Conservation (phyloP, 2,113 vertebrate genomes). For the Coryphaenoides rupestris region DNA sequence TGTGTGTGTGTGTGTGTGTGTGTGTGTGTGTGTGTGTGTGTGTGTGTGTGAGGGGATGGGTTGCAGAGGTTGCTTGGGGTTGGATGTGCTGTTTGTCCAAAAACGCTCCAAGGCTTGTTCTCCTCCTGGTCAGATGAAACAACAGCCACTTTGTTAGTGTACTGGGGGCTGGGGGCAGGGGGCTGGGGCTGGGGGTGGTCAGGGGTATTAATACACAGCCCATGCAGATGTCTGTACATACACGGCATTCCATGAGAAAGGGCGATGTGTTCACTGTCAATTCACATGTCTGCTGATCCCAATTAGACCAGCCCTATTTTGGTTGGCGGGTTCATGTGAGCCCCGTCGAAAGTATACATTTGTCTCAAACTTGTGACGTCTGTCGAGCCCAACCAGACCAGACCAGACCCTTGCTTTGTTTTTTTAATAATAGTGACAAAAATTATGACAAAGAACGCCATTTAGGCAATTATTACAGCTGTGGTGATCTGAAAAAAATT, state of each 20-base stretch:
- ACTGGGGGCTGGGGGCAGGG: constrained; percentile 16
- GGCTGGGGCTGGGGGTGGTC: constrained; percentile 4
- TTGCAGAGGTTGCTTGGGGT: constrained; percentile 34
- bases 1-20: neutral
- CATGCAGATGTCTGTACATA: constrained; percentile 44
- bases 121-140: constrained; percentile 55
- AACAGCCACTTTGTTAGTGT: constrained; percentile 70
- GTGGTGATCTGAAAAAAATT: constrained; percentile 4
- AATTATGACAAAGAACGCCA: constrained; percentile 49
- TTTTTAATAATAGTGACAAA: constrained; percentile 10
- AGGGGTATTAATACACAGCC: constrained; percentile 51
- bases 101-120: constrained; percentile 64
- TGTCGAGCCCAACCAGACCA: neutral
- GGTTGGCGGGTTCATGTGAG: constrained; percentile 52
- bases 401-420: constrained; percentile 25
- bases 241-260: constrained; percentile 44
- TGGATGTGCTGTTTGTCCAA: constrained; percentile 57
- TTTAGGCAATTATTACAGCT: constrained; percentile 26
- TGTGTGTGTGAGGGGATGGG: constrained; percentile 40
- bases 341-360: constrained; percentile 55
- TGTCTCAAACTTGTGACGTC: constrained; percentile 41
- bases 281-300: constrained; percentile 50
- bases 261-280: constrained; percentile 56
- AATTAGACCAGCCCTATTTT: constrained; percentile 50
- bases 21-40: constrained; percentile 2